phyloP scores from a whole-genome alignment of 2,113 vertebrate species.

The Hippopotamus amphibius region DNA sequence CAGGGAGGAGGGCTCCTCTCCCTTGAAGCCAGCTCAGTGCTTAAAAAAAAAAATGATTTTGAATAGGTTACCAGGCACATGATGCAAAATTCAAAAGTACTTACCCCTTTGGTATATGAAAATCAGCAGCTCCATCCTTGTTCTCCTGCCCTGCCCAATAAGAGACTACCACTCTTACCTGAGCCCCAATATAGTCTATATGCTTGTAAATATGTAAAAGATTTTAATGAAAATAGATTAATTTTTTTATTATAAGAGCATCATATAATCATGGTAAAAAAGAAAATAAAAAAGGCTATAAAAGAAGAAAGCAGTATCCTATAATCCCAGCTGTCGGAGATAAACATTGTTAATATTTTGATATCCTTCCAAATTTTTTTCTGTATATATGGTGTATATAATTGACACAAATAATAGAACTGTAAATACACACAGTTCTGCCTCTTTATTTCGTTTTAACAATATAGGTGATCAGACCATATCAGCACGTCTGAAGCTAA shows the following conservation, averaged over 20 bases:
- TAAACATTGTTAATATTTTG: constrained; percentile 7
- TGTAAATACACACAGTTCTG: not conserved
- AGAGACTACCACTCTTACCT: not conserved
- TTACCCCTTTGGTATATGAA: not conserved
- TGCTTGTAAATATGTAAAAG: not conserved
- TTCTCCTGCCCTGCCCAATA: not conserved
- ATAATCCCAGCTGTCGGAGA: not conserved
- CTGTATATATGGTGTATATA: not conserved
- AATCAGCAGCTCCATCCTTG: not conserved
- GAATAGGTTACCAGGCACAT: not conserved
- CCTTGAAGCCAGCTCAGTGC: not conserved
- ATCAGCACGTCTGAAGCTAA: not conserved
- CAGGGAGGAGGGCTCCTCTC: not conserved
- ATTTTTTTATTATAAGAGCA: not conserved
- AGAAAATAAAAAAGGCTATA: not conserved
- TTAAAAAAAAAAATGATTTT: not conserved
- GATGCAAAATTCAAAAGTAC: not conserved
- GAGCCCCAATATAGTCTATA: not conserved
- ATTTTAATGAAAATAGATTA: not conserved
- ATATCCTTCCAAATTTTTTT: constrained; percentile 1
- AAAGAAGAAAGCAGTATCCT: not conserved
- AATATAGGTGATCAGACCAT: not conserved
- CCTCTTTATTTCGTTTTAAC: not conserved
- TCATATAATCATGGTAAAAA: constrained; percentile 16
- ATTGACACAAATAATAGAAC: constrained; percentile 36